Percentiles rank a stretch among this genome's conserved stretches.
These are phyloP conservation scores for Galerucella nymphaeae DNA, from an alignment of 2,888 invertebrate genomes.

Conservation along the genomic window DNA sequence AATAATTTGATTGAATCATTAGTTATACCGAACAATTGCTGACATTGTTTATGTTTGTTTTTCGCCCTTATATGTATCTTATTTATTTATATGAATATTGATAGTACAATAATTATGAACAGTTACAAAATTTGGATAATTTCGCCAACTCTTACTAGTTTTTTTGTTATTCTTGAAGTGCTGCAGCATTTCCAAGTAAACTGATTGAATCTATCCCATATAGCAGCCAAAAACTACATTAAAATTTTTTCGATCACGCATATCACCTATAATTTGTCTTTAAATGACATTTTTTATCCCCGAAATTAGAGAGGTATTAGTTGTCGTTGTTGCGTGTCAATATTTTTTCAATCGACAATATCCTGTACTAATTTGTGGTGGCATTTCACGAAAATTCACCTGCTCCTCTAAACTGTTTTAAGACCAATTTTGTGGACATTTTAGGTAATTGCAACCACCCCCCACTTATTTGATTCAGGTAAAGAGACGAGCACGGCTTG, in stretches of 20 bases:
- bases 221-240: not conserved
- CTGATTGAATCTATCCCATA: not conserved
- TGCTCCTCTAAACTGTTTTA: conserved; percentile 30
- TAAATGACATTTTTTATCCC: conserved; percentile 39
- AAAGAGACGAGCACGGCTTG: not conserved
- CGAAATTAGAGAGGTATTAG: conserved; percentile 19
- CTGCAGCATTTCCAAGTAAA: too few relatives aligned
- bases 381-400: conserved; percentile 28
- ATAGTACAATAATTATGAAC: too few relatives aligned
- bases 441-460: conserved; percentile 22
- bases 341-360: conserved; percentile 41
- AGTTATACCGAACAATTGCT: too few relatives aligned
- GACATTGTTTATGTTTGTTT: not conserved
- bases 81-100: too few relatives aligned
- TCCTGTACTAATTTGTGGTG: conserved; percentile 39
- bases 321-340: conserved; percentile 40
- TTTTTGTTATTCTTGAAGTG: too few relatives aligned
- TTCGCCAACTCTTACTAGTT: too few relatives aligned
- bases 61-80: too few relatives aligned
- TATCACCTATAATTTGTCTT: conserved; percentile 40
- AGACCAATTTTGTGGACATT: conserved; percentile 22
- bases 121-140: too few relatives aligned
- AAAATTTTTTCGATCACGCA: conserved; percentile 23
- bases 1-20: not conserved
- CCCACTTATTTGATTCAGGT: conserved; percentile 22